A percentile compares a stretch with the other conserved stretches of the same genome.
phyloP scores from a whole-genome alignment of 1,140 invertebrate genomes.

The Orchesella cincta region DNA sequence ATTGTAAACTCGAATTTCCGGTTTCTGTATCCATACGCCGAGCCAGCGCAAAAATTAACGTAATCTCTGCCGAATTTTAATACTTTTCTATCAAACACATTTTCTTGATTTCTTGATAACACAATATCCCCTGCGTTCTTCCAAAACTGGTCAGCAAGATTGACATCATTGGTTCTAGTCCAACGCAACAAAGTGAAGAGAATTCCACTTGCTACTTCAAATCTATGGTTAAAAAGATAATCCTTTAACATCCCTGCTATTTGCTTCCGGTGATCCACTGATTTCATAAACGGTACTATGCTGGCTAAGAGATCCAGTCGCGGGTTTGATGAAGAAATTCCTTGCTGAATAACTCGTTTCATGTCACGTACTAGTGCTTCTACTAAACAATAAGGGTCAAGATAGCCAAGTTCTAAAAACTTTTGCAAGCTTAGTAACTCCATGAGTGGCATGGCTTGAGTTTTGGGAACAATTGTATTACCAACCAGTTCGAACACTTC shows the following conservation, averaged over 20 bases:
- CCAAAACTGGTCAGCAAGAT: constrained; percentile 45
- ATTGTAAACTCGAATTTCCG: constrained; percentile 57
- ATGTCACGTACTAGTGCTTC: constrained; percentile 31
- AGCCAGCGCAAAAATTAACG: constrained; percentile 60
- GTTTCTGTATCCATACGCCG: constrained; percentile 58
- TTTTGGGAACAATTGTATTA: background rate
- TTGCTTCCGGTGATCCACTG: background rate
- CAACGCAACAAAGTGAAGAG: constrained; percentile 14
- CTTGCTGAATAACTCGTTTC: constrained; percentile 31
- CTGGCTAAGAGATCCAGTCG: constrained; percentile 33
- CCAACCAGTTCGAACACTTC: background rate
- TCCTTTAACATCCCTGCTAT: background rate
- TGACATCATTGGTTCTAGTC: constrained; percentile 13
- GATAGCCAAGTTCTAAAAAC: constrained; percentile 31
- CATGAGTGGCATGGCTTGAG: constrained; percentile 30
- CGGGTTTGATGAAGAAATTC: constrained; percentile 31
- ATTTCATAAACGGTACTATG: constrained; percentile 28
- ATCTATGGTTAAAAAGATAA: background rate
- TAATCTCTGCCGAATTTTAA: constrained; percentile 53
- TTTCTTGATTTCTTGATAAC: background rate
- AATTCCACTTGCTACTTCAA: background rate
- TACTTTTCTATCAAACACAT: constrained; percentile 10
- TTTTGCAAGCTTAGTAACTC: constrained; percentile 36
- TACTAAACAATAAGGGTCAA: constrained; percentile 34
- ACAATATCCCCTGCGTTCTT: constrained; percentile 14